Evolutionary conservation across 2,888 invertebrate species (phyloP), one percentile per base, ranked within the genome.

Genomic region (Agrochola circellaris): DNA sequence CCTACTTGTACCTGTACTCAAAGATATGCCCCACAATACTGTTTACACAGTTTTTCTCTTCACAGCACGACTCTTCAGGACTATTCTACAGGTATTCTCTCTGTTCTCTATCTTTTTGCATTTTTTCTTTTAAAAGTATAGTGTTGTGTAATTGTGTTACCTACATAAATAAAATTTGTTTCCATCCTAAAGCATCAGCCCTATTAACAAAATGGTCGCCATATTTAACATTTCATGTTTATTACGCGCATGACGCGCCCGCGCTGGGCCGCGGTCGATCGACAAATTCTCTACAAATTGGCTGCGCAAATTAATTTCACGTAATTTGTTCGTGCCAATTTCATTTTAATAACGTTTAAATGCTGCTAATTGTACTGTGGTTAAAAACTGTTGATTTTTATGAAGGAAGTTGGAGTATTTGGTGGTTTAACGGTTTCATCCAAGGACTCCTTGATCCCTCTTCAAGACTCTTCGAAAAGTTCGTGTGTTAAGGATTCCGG

Each of bases 221-320:
- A 85, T 87, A 85, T 87, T 83, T 81, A 87, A 87, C 83, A 85
- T 88, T 88, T 87, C 79, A 79, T 79, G 75, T 85, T 85, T 87
- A 86, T 87, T 88, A 84, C 82, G 68, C 64, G 75, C 73, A 75
- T 74, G 82, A 84, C 85, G 75, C 67, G 68, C 2, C 42, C 81
- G 75, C 71, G 68, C 54, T 51, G 54, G 72, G 48, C 68, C 65
- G 73, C 71, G 23, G 45, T 30, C 77, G 75, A 88, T 88, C 85
- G 87, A 86, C 84, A 82, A 86, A 89, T 88, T 88, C 87, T 75
- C 82, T 61, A 77, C 84, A 88, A 89, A 89, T 89, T 86, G 85
- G 76, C 73, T 56, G 66, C 72, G 75, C 79, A 86, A 88, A 89
- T 87, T 89, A 89, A 89, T 88, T 88, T 83, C 79, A 80, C 60